Percentiles rank a stretch among this genome's conserved stretches.
Conservation (phyloP, 1,140 invertebrate genomes). For the Anoplophora glabripennis region DNA sequence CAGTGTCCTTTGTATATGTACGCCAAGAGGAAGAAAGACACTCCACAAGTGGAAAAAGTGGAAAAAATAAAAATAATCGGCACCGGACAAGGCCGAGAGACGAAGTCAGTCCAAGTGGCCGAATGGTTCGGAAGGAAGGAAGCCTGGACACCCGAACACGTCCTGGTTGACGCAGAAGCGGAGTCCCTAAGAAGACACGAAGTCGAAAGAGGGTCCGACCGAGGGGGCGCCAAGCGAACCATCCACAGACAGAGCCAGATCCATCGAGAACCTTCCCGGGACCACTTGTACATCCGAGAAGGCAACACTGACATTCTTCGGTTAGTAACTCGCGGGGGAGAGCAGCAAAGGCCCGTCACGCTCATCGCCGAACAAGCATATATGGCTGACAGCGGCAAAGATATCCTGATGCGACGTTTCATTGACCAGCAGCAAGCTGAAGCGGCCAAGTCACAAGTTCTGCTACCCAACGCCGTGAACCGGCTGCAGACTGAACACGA, state of each 20-base stretch:
- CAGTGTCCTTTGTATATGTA: slow-evolving; percentile 74
- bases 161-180: slow-evolving; percentile 54
- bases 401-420: slow-evolving; percentile 74
- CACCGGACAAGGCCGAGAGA: slow-evolving; percentile 57
- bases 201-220: slow-evolving; percentile 71
- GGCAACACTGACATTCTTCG: slow-evolving; percentile 78
- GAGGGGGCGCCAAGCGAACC: slow-evolving; percentile 34
- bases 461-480: slow-evolving; percentile 39
- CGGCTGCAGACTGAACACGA: slow-evolving; percentile 47
- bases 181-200: slow-evolving; percentile 72
- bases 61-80: slow-evolving; percentile 25
- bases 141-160: slow-evolving; percentile 49
- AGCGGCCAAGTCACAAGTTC: slow-evolving; percentile 39
- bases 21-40: slow-evolving; percentile 45
- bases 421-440: slow-evolving; percentile 70
- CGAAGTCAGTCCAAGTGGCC: slow-evolving; percentile 67
- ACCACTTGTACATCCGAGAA: slow-evolving; percentile 75
- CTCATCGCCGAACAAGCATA: slow-evolving; percentile 54
- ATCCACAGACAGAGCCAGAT: slow-evolving; percentile 25
- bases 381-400: slow-evolving; percentile 69
- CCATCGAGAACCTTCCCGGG: slow-evolving; percentile 50
- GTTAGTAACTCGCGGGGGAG: slow-evolving; percentile 69
- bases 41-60: slow-evolving; percentile 31
- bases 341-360: slow-evolving; percentile 43
- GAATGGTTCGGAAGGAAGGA: slow-evolving; percentile 63